Conservation (phyloP, 1,140 invertebrate genomes). For the Nasonia longicornis region DNA sequence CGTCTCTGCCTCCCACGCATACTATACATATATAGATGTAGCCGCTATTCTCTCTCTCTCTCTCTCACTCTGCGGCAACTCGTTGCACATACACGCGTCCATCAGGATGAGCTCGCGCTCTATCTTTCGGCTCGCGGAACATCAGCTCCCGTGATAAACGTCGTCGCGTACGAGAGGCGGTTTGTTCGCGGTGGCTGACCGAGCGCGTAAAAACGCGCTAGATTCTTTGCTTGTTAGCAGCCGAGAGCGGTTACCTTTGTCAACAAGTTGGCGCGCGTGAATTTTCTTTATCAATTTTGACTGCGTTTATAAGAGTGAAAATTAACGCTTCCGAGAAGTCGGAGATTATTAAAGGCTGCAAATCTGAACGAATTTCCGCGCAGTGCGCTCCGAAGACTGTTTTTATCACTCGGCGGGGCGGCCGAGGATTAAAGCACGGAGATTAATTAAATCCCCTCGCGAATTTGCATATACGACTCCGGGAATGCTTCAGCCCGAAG, state of each 20-base stretch:
- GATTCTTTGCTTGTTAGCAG: constrained; percentile 47
- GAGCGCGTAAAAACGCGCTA: not conserved
- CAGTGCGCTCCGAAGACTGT: constrained; percentile 5
- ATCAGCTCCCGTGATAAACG: constrained; percentile 46
- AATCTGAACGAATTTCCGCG: constrained; percentile 44
- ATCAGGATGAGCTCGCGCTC: constrained; percentile 48
- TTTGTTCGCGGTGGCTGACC: not conserved
- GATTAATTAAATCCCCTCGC: constrained; percentile 68
- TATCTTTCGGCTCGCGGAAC: constrained; percentile 1
- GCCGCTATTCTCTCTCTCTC: constrained; percentile 8
- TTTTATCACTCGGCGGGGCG: constrained; percentile 35
- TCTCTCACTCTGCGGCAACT: constrained; percentile 23
- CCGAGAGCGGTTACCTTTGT: not conserved
- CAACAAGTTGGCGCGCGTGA: not conserved
- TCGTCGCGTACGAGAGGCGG: not conserved
- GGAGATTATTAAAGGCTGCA: not conserved
- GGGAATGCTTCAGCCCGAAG: constrained; percentile 59
- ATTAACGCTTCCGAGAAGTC: not conserved
- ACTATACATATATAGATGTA: not conserved
- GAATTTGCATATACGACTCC: constrained; percentile 64
- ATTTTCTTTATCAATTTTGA: not conserved
- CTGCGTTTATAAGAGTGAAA: not conserved
- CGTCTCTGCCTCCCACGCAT: constrained; percentile 43
- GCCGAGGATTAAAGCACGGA: constrained; percentile 35
- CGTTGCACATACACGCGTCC: constrained; percentile 49